Conservation (phyloP, 2,797 vertebrate species). For the Clarias pachynema region DNA sequence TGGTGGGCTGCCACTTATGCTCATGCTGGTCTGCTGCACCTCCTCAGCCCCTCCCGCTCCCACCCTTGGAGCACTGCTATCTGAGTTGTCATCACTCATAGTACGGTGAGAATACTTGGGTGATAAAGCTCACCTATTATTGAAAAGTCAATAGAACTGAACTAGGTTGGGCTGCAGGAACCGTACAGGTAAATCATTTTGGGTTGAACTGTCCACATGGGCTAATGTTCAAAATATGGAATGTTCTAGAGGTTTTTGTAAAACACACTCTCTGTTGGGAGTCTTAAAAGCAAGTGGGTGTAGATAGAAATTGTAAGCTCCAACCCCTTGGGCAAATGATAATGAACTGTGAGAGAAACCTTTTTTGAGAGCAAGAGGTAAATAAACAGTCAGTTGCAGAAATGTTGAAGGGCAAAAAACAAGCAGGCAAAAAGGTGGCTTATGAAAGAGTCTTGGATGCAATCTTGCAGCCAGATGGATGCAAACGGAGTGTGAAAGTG, state of each 20-base stretch:
- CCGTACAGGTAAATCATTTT: constrained; percentile 53
- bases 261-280: background rate
- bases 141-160: background rate
- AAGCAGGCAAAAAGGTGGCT: constrained; percentile 40
- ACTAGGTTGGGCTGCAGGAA: constrained; percentile 74
- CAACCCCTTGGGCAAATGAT: background rate
- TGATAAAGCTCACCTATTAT: constrained; percentile 42
- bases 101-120: constrained; percentile 64
- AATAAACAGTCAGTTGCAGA: constrained; percentile 16
- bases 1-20: constrained; percentile 46
- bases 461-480: constrained; percentile 53
- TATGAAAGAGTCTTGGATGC: constrained; percentile 58
- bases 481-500: constrained; percentile 30
- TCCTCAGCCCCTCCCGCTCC: constrained; percentile 65
- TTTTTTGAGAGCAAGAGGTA: background rate
- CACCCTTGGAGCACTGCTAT: constrained; percentile 67
- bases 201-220: constrained; percentile 19
- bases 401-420: constrained; percentile 20
- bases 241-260: background rate
- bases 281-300: background rate
- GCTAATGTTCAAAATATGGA: background rate
- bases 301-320: background rate
- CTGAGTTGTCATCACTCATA: constrained; percentile 82
- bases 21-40: constrained; percentile 50
- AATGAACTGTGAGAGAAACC: background rate